Base-by-base conservation (phyloP, 2,797 vertebrate species). In the Neosalanx taihuensis region DNA sequence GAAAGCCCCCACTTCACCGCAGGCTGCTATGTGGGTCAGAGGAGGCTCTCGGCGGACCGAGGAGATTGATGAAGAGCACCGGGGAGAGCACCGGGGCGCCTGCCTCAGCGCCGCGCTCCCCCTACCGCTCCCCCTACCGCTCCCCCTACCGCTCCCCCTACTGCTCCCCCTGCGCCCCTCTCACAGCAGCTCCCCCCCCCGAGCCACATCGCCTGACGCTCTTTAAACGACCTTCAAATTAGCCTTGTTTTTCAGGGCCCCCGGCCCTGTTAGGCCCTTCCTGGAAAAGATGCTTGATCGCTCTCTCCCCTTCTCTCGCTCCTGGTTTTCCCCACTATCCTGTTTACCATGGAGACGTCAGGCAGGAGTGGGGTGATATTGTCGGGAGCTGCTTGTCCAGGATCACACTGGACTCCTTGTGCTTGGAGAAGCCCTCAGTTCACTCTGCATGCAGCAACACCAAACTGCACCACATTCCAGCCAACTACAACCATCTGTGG, bases 171-270 rank as follows among this genome's bases (percentile, higher is more conserved):
- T 73, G 79, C 82, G 83, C 82, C 86, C 86, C 86, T 76, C 85
- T 87, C 29, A 31, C 77, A 73, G 82, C 81, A 26, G 23, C 23
- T 26, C 86, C 87, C 86, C 90, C 88, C 87, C 85, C 84, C 83
- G 89, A 83, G 86, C 84, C 64, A 72, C 82, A 84, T 83, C 62
- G 86, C 88, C 85, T 85, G 84, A 56, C 76, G 84, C 88, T 91
- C 91, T 92, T 92, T 89, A 90, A 90, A 92, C 87, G 89, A 92
- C 92, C 92, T 94, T 93, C 89, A 93, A 83, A 84, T 92, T 92
- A 90, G 84, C 87, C 86, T 86, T 88, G 87, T 90, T 90, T 88
- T 87, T 87, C 80, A 83, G 73, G 74, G 73, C 68, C 76, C 75
- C 67, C 81, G 86, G 84, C 73, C 85, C 87, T 85, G 84, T 80